phyloP scores from a whole-genome alignment of 2,888 invertebrate species.

The Pelosia muscerda region DNA sequence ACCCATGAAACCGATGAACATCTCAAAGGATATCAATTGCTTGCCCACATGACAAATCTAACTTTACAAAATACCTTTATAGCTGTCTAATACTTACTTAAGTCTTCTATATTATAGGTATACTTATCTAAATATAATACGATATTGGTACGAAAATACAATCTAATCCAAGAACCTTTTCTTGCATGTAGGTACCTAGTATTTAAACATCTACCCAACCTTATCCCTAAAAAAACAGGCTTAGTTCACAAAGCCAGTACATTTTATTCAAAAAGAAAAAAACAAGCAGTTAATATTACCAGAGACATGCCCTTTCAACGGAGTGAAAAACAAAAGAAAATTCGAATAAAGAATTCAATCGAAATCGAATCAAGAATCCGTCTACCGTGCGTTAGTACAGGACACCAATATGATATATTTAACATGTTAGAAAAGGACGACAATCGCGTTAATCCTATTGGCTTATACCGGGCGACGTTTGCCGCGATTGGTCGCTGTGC shows the following conservation, averaged over 20 bases:
- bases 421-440: conserved; percentile 60
- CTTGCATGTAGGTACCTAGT: too few relatives aligned
- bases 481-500: conserved; percentile 85
- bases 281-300: conserved; percentile 54
- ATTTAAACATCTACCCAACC: neutral
- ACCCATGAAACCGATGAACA: too few relatives aligned
- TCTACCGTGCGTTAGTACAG: conserved; percentile 70
- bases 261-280: conserved; percentile 43
- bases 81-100: too few relatives aligned
- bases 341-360: conserved; percentile 83
- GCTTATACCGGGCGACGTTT: conserved; percentile 86
- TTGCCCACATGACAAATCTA: too few relatives aligned
- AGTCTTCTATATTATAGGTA: too few relatives aligned
- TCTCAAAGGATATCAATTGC: too few relatives aligned
- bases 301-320: conserved; percentile 63
- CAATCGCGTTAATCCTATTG: conserved; percentile 85
- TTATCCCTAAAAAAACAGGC: conserved; percentile 11
- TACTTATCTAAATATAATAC: too few relatives aligned
- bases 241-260: conserved; percentile 35
- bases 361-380: conserved; percentile 85
- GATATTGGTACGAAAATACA: too few relatives aligned
- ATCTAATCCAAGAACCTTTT: too few relatives aligned
- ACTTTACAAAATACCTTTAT: neutral
- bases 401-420: conserved; percentile 55
- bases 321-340: conserved; percentile 81